Conservation (phyloP, 2,113 vertebrate genomes). For the Etheostoma spectabile region DNA sequence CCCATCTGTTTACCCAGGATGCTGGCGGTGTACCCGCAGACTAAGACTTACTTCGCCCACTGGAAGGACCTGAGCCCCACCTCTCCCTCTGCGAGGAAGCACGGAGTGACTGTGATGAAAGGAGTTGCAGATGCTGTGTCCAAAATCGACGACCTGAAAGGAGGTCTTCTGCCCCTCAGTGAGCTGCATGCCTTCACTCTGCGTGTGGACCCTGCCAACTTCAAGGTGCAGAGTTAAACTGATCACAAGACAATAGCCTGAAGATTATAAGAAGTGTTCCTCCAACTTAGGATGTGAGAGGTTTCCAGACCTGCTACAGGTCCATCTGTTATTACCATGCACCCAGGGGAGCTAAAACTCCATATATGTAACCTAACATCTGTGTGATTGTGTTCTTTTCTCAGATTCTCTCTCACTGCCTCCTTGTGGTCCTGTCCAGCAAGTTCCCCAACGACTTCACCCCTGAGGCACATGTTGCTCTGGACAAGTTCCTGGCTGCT, state of each 20-base stretch:
- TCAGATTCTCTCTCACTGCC: slow-evolving; percentile 74
- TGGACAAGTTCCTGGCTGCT: slow-evolving; percentile 81
- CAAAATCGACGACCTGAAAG: slow-evolving; percentile 83
- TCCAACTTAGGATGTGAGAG: too few relatives aligned
- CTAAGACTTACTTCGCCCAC: slow-evolving; percentile 93
- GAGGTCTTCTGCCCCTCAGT: slow-evolving; percentile 83
- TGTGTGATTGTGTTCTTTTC: neutral
- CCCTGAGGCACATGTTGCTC: slow-evolving; percentile 75
- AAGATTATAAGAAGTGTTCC: neutral
- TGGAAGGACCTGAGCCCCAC: slow-evolving; percentile 78
- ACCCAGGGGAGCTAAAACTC: too few relatives aligned
- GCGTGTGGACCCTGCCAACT: slow-evolving; percentile 89
- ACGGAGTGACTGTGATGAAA: slow-evolving; percentile 81
- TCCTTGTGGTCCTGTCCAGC: slow-evolving; percentile 73
- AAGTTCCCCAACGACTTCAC: slow-evolving; percentile 74
- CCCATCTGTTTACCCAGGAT: slow-evolving; percentile 72
- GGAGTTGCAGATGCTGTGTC: slow-evolving; percentile 78
- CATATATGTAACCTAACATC: too few relatives aligned
- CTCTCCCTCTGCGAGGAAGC: slow-evolving; percentile 78
- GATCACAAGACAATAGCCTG: neutral
- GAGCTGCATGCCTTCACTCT: slow-evolving; percentile 89
- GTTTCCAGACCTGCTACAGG: too few relatives aligned
- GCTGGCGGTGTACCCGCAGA: slow-evolving; percentile 81
- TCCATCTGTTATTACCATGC: neutral
- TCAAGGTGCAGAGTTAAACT: slow-evolving; percentile 59